Conservation (phyloP, 2,797 vertebrate species). For the Meriones psammophilus region DNA sequence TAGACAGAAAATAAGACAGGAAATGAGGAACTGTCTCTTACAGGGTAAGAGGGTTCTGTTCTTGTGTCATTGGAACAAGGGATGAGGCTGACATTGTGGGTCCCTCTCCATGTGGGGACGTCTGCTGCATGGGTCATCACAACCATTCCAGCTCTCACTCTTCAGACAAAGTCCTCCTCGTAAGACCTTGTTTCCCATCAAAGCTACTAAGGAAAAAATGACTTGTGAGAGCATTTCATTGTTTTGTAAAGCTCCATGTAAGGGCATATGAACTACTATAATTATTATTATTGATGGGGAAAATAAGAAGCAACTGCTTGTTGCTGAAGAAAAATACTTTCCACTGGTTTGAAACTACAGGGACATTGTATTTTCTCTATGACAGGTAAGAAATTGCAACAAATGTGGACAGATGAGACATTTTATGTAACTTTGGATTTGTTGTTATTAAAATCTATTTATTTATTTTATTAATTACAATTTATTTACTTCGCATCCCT, state of each 20-base stretch:
- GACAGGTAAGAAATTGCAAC: neutral
- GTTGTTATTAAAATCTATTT: too few relatives aligned
- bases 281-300: slow-evolving; percentile 50
- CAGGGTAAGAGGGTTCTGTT: neutral
- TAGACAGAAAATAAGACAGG: neutral
- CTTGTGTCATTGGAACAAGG: neutral
- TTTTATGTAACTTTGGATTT: neutral
- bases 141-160: slow-evolving; percentile 26
- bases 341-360: neutral
- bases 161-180: neutral
- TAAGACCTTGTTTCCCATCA: slow-evolving; percentile 68
- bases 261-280: slow-evolving; percentile 26
- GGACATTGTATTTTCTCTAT: neutral
- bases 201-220: slow-evolving; percentile 69
- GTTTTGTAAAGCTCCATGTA: slow-evolving; percentile 67
- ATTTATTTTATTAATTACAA: too few relatives aligned
- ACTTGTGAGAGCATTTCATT: slow-evolving; percentile 61
- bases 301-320: slow-evolving; percentile 40
- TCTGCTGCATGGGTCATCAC: neutral
- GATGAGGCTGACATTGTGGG: neutral
- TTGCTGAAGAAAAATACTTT: slow-evolving; percentile 13
- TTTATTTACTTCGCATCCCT: too few relatives aligned
- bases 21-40: neutral
- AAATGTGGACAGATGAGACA: neutral
- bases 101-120: neutral